These are phyloP conservation scores for Lasioglossum oenotherae DNA, from an alignment of 2,888 invertebrate species.

Conservation along the genomic window DNA sequence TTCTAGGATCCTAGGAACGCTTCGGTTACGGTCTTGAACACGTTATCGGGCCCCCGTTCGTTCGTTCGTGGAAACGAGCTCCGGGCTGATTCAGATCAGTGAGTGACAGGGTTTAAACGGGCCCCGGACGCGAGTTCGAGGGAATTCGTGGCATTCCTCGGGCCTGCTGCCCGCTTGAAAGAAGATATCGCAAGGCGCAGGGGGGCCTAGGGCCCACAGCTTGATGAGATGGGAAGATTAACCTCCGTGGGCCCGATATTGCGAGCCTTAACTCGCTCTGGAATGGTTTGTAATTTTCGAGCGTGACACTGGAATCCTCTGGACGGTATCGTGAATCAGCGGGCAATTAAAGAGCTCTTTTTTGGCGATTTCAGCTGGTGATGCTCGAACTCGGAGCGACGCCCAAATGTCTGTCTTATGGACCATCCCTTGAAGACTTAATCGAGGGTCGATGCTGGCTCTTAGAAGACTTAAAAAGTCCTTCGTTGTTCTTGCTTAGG, in stretches of 20 bases:
- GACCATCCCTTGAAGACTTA: neutral
- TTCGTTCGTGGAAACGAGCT: slow-evolving; percentile 61
- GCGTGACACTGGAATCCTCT: neutral
- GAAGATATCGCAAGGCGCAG: slow-evolving; percentile 19
- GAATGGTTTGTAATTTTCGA: slow-evolving; percentile 12
- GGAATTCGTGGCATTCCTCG: slow-evolving; percentile 22
- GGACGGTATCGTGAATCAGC: slow-evolving; percentile 3
- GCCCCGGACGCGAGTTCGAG: slow-evolving; percentile 5
- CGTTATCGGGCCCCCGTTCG: slow-evolving; percentile 31
- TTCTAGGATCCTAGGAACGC: slow-evolving; percentile 32
- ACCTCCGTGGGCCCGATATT: slow-evolving; percentile 16
- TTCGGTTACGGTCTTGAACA: slow-evolving; percentile 29
- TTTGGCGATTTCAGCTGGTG: neutral
- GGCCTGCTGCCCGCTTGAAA: neutral
- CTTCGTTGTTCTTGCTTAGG: neutral
- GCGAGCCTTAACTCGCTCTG: slow-evolving; percentile 8
- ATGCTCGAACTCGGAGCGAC: neutral
- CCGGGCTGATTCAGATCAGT: slow-evolving; percentile 53
- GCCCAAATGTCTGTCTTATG: neutral
- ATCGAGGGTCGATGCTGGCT: neutral
- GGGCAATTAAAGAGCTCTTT: neutral
- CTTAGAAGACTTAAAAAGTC: neutral
- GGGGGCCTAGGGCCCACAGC: neutral
- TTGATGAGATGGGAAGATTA: slow-evolving; percentile 30
- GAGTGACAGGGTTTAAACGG: slow-evolving; percentile 17